These are phyloP conservation scores for Sus scrofa DNA, from an alignment of 2,113 vertebrate genomes.

Conservation along the genomic window T2T-Sscrofa CM000822.6:56030501-56031000, in stretches of 20 bases:
- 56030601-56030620: slow-evolving; percentile 60
- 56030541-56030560: slow-evolving; percentile 63
- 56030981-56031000: neutral
- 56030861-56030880: slow-evolving; percentile 80
- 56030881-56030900: slow-evolving; percentile 78
- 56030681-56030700: slow-evolving; percentile 78
- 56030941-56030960: slow-evolving; percentile 39
- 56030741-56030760: slow-evolving; percentile 84
- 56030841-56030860: slow-evolving; percentile 94
- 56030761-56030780: slow-evolving; percentile 82
- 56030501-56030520: slow-evolving; percentile 51
- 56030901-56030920: slow-evolving; percentile 70
- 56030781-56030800: slow-evolving; percentile 94
- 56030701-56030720: slow-evolving; percentile 75
- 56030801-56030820: slow-evolving; percentile 91
- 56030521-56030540: slow-evolving; percentile 49
- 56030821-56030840: slow-evolving; percentile 97
- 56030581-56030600: slow-evolving; percentile 77
- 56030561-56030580: slow-evolving; percentile 46
- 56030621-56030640: slow-evolving; percentile 75
- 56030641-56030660: slow-evolving; percentile 71
- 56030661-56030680: slow-evolving; percentile 65
- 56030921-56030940: slow-evolving; percentile 77
- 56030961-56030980: slow-evolving; percentile 62
- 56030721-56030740: slow-evolving; percentile 82